Conservation (phyloP, 1,140 invertebrate species). For the Sycobia sp. region DNA sequence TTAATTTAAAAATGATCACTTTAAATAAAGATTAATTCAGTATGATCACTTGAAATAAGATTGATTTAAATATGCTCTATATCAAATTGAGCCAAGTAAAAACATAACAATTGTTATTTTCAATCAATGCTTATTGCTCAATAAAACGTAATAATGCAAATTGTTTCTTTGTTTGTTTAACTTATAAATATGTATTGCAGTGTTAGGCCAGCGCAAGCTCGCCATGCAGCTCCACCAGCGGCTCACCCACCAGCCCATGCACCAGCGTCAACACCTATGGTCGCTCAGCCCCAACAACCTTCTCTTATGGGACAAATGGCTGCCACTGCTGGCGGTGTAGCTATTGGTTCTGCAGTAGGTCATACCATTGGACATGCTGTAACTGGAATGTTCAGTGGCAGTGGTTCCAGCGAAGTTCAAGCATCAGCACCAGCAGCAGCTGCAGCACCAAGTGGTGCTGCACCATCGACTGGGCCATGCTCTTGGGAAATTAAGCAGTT, state of each 20-base stretch:
- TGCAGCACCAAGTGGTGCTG: constrained; percentile 45
- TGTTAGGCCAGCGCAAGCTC: constrained; percentile 53
- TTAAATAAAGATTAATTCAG: too few species aligned
- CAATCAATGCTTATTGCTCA: too few species aligned
- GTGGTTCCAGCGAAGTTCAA: constrained; percentile 65
- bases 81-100: too few species aligned
- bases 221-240: constrained; percentile 47
- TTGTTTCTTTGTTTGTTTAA: background rate
- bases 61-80: too few species aligned
- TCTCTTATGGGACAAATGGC: constrained; percentile 85
- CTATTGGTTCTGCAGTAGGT: constrained; percentile 85
- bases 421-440: constrained; percentile 58
- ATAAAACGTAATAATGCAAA: too few species aligned
- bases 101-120: too few species aligned
- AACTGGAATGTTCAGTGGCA: constrained; percentile 82
- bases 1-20: too few species aligned
- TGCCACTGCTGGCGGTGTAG: constrained; percentile 87
- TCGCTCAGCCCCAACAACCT: constrained; percentile 67
- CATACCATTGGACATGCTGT: constrained; percentile 84
- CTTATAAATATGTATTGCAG: constrained; percentile 30
- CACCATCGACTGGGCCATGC: constrained; percentile 72
- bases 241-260: constrained; percentile 57
- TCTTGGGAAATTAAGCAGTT: constrained; percentile 91
- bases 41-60: too few species aligned
- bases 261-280: constrained; percentile 58